Evolutionary conservation across 2,113 vertebrate species (phyloP), one percentile per base, ranked within the genome.

Genomic region (Vulpes vulpes): DNA sequence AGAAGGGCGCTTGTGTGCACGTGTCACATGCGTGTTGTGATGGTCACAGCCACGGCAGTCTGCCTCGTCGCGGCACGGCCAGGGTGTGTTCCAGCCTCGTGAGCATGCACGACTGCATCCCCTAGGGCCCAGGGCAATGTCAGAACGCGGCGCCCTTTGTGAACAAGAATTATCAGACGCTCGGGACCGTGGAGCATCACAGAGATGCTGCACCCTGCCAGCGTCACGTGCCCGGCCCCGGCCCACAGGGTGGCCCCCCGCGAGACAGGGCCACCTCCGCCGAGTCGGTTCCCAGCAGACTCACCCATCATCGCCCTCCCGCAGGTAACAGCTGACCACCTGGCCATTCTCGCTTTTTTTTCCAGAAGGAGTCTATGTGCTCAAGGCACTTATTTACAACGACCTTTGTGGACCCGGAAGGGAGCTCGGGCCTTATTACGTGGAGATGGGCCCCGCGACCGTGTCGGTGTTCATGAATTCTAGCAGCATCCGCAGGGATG

Each of bases 401-500:
- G 93, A 94, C 84, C 78, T 95, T 69, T 95, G 43, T 85, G 95
- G 89, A 32, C 8, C 53, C 1, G 82, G 81, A 20, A 71, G 97
- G 67, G 96, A 96, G 43, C 96, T 98, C 19, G 97, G 97, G 1
- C 97, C 98, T 5, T 98, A 98, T 67, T 98, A 92, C 32, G 62
- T 98, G 83, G 91, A 97, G 49, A 65, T 93, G 7, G 17, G 94
- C 71, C 88, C 4, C 5, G 71, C 49, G 38, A 32, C 59, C 1
- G 2, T 96, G 35, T 81, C 94, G 3, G 81, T 98, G n/a, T 94
- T 95, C n/a, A 32, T 97, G 89, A 98, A 98, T 89, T 97, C 98
- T n/a, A 98, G 97, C 62, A 97, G 97, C 2, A 11, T 98, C 62
- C 94, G 97, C 11, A 17, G 94, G 43, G 90, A 94, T 38, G 94